Base-by-base conservation (phyloP, 2,113 vertebrate species). In the Porphyrio hochstetteri region DNA sequence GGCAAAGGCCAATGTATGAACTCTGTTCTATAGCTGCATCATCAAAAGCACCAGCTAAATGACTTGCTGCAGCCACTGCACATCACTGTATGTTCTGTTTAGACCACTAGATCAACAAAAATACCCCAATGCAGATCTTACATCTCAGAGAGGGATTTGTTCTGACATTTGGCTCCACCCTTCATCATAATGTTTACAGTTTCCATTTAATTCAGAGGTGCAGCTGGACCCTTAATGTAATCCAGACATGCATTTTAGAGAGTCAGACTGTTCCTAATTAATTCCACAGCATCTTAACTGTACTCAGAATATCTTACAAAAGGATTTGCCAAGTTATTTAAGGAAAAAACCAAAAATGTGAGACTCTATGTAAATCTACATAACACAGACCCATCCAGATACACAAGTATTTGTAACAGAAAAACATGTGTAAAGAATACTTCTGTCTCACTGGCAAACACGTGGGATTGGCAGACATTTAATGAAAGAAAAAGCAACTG, bases 231-330 rank as follows among this genome's bases (percentile, higher is more conserved):
- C 64, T 71, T 78, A 75, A 78, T 16, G 15, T n/a, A 64, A 68
- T 29, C 40, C 88, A 93, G 80, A 88, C 11, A 0, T 33, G 35
- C 63, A 77, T 71, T 82, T 69, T 55, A 81, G 68, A 92, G 29
- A 86, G 42, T 40, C 64, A 60, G 53, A 86, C 83, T 91, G 53
- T 69, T 92, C 44, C 88, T 82, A 79, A 88, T 81, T 90, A 92
- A 95, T 86, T 92, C 65, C 91, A 79, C 78, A 94, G 75, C 55
- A 82, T 92, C 78, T 95, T 85, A 96, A 70, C 57, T 91, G 60
- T 55, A 86, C 83, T 76, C 53, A 71, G 38, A 90, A 44, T 29
- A 77, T 17, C 38, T 64, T n/a, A 67, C 13, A 86, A 63, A 88
- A 86, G 35, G 65, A 79, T 55, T 71, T 79, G 52, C 46, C 33